These are phyloP conservation scores for Oriolus oriolus DNA, from an alignment of 2,113 vertebrate species.

Conservation along the genomic window DNA sequence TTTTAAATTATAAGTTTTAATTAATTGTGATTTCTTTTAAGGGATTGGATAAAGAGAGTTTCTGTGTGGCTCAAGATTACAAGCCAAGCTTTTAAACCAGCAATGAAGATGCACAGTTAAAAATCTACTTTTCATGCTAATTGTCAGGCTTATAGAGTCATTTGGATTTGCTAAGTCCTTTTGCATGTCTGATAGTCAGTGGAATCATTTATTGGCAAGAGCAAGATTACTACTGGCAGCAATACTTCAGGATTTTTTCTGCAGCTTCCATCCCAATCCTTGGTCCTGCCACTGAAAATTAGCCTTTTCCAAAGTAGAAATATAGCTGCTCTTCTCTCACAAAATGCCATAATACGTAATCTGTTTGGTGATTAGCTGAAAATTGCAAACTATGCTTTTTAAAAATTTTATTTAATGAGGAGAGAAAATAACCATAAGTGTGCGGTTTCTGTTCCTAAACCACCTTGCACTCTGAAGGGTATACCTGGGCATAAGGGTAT, in stretches of 20 bases:
- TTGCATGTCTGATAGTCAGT: not conserved
- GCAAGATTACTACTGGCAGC: not conserved
- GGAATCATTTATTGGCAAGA: not conserved
- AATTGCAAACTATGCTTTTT: not conserved
- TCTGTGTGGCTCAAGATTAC: not conserved
- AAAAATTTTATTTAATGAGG: not conserved
- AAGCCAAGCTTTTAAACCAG: not conserved
- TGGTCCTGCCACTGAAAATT: not conserved
- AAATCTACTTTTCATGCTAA: not conserved
- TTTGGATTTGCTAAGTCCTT: not conserved
- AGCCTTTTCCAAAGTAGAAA: not conserved
- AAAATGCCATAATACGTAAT: fast-evolving
- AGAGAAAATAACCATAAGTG: not conserved
- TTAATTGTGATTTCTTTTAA: not conserved
- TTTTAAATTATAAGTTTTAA: not conserved
- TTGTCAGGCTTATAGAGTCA: not conserved
- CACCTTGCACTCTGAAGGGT: not conserved
- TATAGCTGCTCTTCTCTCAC: not conserved
- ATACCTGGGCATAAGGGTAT: not conserved
- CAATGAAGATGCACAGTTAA: not conserved
- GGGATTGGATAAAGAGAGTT: not conserved
- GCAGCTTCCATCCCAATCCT: not conserved
- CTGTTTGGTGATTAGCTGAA: not conserved
- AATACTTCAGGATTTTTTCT: not conserved
- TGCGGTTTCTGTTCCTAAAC: not conserved